Evolutionary conservation across 2,113 vertebrate species (phyloP).

Genomic region (Dolichotis patagonum): DNA sequence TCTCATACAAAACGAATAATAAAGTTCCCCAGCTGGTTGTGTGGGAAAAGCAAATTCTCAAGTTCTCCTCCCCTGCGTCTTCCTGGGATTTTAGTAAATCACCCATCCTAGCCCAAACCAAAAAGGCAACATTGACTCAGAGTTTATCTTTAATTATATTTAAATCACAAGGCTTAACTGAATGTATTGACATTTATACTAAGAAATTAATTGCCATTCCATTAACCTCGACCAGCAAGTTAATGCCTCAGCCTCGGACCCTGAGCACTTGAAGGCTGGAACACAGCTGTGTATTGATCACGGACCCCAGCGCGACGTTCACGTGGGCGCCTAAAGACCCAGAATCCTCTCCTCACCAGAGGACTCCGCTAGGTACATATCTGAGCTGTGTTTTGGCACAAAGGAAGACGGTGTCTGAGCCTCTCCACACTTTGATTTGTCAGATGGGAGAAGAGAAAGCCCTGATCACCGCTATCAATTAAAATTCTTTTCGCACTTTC

Average conservation of each 20-base stretch:
- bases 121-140: constrained; percentile 14
- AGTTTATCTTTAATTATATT: constrained; percentile 75
- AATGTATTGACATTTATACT: constrained; percentile 78
- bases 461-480: neutral
- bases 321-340: constrained; percentile 4
- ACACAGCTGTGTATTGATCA: constrained; percentile 46
- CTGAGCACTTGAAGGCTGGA: constrained; percentile 14
- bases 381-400: neutral
- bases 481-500: neutral
- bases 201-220: constrained; percentile 79
- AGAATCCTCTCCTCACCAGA: neutral
- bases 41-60: neutral
- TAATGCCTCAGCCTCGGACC: constrained; percentile 73
- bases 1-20: neutral
- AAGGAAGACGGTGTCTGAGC: neutral
- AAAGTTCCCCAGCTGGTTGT: neutral
- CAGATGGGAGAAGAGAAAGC: neutral
- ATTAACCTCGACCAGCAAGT: constrained; percentile 75
- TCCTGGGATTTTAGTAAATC: neutral
- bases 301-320: neutral
- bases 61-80: neutral
- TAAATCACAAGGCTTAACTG: constrained; percentile 65
- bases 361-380: neutral
- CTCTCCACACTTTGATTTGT: neutral
- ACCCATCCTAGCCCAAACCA: neutral